Percentiles rank a stretch among this genome's conserved stretches.
Conservation (phyloP, 1,140 invertebrate species). For the Trinorchestia longiramus region DNA sequence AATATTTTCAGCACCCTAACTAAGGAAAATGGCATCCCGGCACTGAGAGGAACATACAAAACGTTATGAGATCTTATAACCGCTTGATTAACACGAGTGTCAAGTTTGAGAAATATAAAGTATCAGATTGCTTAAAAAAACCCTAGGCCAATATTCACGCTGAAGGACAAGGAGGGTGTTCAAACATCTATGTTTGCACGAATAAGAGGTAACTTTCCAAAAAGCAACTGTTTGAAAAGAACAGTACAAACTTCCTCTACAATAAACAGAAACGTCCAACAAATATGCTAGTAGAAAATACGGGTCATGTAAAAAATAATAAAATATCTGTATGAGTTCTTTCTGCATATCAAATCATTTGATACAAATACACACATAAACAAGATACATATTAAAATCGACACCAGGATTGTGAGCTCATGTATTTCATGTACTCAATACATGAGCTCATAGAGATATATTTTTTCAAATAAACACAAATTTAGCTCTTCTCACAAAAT, state of each 20-base stretch:
- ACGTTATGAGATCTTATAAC: background rate
- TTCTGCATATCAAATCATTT: background rate
- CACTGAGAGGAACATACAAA: background rate
- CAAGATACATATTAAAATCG: background rate
- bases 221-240: background rate
- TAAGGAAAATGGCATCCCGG: background rate
- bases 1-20: background rate
- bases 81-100: background rate
- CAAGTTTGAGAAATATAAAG: background rate
- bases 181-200: background rate
- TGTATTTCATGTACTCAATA: background rate
- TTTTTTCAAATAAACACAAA: background rate
- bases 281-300: too few species aligned
- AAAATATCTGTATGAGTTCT: background rate
- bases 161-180: background rate
- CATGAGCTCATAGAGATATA: background rate
- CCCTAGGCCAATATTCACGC: background rate
- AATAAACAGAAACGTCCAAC: too few species aligned
- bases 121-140: background rate
- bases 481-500: background rate
- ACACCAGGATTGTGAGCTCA: background rate
- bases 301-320: background rate
- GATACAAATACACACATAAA: background rate
- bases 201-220: background rate
- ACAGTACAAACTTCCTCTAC: background rate